Evolutionary conservation across 2,113 vertebrate genomes (phyloP), one percentile per base, ranked within the genome.

Genomic region (Plotosus lineatus): DNA sequence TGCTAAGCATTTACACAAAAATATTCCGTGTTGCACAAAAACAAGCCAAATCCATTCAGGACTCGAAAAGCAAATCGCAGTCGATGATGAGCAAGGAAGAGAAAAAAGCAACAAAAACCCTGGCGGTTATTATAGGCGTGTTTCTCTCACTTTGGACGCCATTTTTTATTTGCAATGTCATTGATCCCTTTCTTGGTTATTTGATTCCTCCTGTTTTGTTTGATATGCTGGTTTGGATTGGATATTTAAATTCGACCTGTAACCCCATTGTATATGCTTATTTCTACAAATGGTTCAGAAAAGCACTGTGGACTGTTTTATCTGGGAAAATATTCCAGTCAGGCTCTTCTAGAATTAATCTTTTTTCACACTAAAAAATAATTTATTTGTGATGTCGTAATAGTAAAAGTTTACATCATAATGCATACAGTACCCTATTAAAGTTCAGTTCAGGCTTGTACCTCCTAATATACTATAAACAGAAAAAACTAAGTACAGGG

Each of bases 221-320:
- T 26, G 93, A 95, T 85, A 85, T 84, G 46, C 77, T 95, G 79
- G 88, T 92, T 83, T 95, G 95, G 94, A 92, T 94, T 82, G 95
- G 94, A 74, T 96, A 96, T 78, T 87, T 96, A 78, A 96, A 96
- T 86, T 96, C 94, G 40, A 90, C 91, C 10, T 90, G 94, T 50
- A 96, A 96, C 69, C 94, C 95, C 61, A 87, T 95, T 71, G 86
- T 96, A 81, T 96, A 96, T 75, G 93, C 94, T 8, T 95, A 94
- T 89, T 95, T 95, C 88, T 95, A 95, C 78, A 87, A 83, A 2
- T 95, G 94, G 94, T 96, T 96, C 87, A 92, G 91, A 79, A 93
- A 72, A 83, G 94, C 95, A 42, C 55, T 96, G 75, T 92, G 90
- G 79, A 88, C 92, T 31, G 92, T 95, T 88, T 55, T 95, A 8